Evolutionary conservation across 2,888 invertebrate species (phyloP), one percentile per base, ranked within the genome.

Genomic region (Dascillus cervinus): DNA sequence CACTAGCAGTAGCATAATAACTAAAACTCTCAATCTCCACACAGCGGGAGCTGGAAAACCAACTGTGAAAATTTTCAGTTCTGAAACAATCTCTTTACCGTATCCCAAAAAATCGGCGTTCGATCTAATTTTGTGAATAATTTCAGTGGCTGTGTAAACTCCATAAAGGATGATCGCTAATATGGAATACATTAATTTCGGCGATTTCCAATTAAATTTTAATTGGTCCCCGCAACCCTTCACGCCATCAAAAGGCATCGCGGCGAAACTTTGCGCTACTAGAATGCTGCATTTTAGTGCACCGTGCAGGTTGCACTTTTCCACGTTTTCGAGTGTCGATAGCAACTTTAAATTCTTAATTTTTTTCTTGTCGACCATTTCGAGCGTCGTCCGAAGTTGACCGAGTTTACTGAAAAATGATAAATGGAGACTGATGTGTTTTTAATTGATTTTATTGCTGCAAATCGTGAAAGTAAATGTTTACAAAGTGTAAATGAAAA

Each of bases 21-120:
- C 11, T 11, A 29, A 11, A 17, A 24, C 34, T 10, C 39, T 26
- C 10, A 42, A 10, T 13, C 32, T 40, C 42, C 42, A 42, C 12
- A 29, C 19, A 8, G 40, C 33, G 3, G 32, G 21, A 19, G 37
- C 42, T 39, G 20, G 9, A 29, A 37, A 26, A 29, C 17, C 5
- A 4, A 17, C 8, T 17, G 17, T 6, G 8, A 8, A 17, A 17
- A 17, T 17, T 17, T 17, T 17, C 4, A 24, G 2, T 24, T 12
- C n/a, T 24, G 13, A 2, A 9, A 8, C 13, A 24, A 5, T 8
- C 11, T 12, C 9, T 2, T 31, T 31, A 38, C 38, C 27, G 15
- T 26, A 38, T 22, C 25, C 19, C 17, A 32, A 24, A 24, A 38
- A 38, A 13, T 31, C 31, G n/a, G 20, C 28, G 8, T 26, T 12